phyloP scores from a whole-genome alignment of 2,888 invertebrate species.

The Onthophagus sagittarius region DNA sequence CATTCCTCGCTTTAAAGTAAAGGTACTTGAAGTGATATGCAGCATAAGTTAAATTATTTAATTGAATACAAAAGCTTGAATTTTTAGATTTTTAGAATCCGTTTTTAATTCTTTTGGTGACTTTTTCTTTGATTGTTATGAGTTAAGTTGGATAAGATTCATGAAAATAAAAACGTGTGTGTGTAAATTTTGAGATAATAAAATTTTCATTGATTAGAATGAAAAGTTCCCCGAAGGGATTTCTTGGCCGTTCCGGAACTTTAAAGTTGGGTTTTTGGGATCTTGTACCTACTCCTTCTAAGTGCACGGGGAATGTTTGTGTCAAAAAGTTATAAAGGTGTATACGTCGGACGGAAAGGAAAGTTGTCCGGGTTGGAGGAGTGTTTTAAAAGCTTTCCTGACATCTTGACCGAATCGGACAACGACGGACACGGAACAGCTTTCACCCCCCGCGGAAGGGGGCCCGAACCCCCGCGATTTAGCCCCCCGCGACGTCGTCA shows the following conservation, averaged over 20 bases:
- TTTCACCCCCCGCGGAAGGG: slow-evolving; percentile 43
- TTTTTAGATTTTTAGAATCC: too few relatives aligned
- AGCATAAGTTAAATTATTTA: too few relatives aligned
- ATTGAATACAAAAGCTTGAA: too few relatives aligned
- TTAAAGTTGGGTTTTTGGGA: background rate
- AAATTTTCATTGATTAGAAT: too few relatives aligned
- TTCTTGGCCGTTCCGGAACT: background rate
- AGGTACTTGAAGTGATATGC: too few relatives aligned
- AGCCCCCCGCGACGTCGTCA: background rate
- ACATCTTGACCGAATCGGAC: slow-evolving; percentile 53
- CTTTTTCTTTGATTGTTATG: too few relatives aligned
- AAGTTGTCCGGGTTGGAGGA: slow-evolving; percentile 16
- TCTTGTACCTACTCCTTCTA: background rate
- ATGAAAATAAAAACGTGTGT: too few relatives aligned
- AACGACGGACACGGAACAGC: slow-evolving; percentile 51
- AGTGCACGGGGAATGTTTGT: background rate
- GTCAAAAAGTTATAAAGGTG: slow-evolving; percentile 8
- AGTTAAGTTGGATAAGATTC: too few relatives aligned
- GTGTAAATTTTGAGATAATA: too few relatives aligned
- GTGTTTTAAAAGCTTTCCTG: slow-evolving; percentile 53
- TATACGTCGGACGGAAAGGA: slow-evolving; percentile 3
- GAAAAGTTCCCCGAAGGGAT: background rate
- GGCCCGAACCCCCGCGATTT: slow-evolving; percentile 18
- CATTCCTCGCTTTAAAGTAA: too few relatives aligned
- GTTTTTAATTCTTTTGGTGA: too few relatives aligned